Evolutionary conservation across 2,888 invertebrate genomes (phyloP), one percentile per base, ranked within the genome.

Genomic region (Ophonus ardosiacus): DNA sequence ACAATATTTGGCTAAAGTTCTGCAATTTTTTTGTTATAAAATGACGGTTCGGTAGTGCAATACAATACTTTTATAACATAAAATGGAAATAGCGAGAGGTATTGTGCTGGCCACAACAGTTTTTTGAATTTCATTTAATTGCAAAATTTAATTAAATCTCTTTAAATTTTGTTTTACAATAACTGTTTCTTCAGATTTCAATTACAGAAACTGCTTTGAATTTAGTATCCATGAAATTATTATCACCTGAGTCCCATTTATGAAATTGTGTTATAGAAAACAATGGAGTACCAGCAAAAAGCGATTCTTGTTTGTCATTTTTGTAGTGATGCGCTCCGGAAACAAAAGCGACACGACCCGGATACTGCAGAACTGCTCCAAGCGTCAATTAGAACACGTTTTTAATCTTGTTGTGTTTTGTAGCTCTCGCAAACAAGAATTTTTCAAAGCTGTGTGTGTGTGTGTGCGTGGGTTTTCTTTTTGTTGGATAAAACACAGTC

Each of bases 381-480:
- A n/a, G 65, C 65, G 40, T 43, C 81, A 81, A 81, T 81, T 81
- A 81, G 65, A 40, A 81, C 65, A 68, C 43, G 65, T 63, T 79
- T 63, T 81, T 81, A 81, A 81, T 81, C 43, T 43, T 21, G 81
- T 81, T 61, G 43, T 81, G 51, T 65, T 65, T 65, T 65, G 21
- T 10, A 51, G 65, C 21, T 65, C 61, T 51, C 65, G 56, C 81
- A 68, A 51, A 43, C 63, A 65, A 51, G 65, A 15, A 81, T 43
- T 81, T 81, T 68, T 81, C 81, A 81, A 68, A 81, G 81, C 63
- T 81, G 56, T 59, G 74, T 74, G 18, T n/a, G 31, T 57, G 76
- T 56, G 13, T 59, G 74, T 74, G 18, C 5, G 31, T 57, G 76
- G 21, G 13, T 79, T 79, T 59, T 38, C n/a, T 79, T 79, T 31